Conservation (phyloP, 2,797 vertebrate species). For the Cichlasoma orientale region DNA sequence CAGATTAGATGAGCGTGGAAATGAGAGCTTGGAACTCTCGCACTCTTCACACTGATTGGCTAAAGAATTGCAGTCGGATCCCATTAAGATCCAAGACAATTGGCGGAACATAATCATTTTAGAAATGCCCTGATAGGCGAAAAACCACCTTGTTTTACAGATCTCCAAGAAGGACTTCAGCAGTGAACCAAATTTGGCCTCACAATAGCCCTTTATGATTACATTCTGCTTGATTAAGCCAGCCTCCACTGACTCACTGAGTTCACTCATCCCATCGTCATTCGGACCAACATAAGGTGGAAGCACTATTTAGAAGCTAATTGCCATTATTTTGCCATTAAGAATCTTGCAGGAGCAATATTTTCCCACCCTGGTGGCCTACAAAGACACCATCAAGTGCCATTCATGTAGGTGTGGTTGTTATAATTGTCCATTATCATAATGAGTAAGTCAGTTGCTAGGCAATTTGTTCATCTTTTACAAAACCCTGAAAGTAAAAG, state of each 20-base stretch:
- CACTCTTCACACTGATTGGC: constrained; percentile 33
- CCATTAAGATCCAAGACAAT: constrained; percentile 49
- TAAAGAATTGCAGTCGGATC: constrained; percentile 41
- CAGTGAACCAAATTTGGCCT: background rate
- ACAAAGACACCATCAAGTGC: constrained; percentile 12
- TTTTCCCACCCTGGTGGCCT: constrained; percentile 1
- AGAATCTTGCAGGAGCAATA: background rate
- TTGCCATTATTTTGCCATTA: constrained; percentile 22
- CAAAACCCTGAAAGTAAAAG: constrained; percentile 30
- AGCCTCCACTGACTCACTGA: background rate
- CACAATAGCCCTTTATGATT: constrained; percentile 24
- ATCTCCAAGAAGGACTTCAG: background rate
- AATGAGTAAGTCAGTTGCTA: constrained; percentile 22
- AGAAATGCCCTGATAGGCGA: background rate
- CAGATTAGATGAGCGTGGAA: constrained; percentile 41
- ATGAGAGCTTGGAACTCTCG: constrained; percentile 34
- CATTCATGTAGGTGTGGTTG: constrained; percentile 13
- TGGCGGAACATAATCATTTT: constrained; percentile 12
- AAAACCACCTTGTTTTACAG: constrained; percentile 18
- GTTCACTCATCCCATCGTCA: background rate
- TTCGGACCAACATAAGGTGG: background rate
- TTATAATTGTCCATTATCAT: constrained; percentile 24
- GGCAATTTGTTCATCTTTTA: constrained; percentile 18
- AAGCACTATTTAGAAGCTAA: constrained; percentile 2
- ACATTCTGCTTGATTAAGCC: constrained; percentile 15